These are phyloP conservation scores for Herpailurus yagouaroundi DNA, from an alignment of 2,113 vertebrate species.

Conservation along the genomic window DNA sequence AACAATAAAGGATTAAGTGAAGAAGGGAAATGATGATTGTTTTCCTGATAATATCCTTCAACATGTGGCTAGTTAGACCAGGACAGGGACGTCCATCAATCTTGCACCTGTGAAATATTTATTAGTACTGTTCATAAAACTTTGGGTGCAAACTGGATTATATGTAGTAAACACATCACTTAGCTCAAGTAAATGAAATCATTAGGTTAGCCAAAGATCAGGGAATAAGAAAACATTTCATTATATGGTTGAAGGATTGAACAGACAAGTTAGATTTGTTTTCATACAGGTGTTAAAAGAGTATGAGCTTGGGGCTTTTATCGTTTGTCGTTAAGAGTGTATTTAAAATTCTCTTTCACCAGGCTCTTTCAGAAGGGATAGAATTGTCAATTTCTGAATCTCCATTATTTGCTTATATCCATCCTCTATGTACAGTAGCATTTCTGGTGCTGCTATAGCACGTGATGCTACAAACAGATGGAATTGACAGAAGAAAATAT, in stretches of 20 bases:
- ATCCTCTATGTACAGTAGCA: background rate
- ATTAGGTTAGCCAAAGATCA: background rate
- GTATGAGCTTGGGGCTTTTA: background rate
- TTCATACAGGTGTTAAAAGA: background rate
- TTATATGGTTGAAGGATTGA: background rate
- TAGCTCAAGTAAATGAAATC: background rate
- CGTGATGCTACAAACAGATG: conserved; percentile 45
- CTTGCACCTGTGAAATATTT: background rate
- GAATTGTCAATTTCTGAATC: background rate
- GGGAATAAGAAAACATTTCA: background rate
- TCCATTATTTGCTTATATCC: background rate
- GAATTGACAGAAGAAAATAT: background rate
- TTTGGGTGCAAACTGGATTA: background rate
- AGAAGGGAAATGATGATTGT: background rate
- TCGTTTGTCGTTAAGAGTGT: background rate
- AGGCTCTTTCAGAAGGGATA: background rate
- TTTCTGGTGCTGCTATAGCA: background rate
- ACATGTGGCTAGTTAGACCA: background rate
- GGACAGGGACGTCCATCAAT: background rate
- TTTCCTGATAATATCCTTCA: background rate
- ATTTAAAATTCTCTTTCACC: background rate
- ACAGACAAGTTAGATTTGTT: conserved; percentile 27
- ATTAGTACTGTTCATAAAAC: background rate
- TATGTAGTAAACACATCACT: background rate
- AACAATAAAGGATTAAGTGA: background rate